phyloP scores from a whole-genome alignment of 2,797 vertebrate species.

The Melanotaenia parkinsoni region DNA sequence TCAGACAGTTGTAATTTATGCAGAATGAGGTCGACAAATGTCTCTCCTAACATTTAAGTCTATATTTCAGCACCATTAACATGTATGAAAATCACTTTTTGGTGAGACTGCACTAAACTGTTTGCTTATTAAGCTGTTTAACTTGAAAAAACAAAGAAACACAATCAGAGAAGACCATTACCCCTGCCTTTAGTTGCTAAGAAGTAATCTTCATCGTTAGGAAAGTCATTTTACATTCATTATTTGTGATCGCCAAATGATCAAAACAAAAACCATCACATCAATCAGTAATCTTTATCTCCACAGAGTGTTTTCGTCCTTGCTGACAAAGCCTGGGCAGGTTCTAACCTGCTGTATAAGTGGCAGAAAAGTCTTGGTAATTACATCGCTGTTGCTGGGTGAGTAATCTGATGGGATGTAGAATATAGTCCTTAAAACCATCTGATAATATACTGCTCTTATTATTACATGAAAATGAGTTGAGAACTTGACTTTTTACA shows the following conservation, averaged over 20 bases:
- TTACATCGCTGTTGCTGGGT: slow-evolving; percentile 95
- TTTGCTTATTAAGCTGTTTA: too few relatives aligned
- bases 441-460: not conserved
- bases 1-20: too few relatives aligned
- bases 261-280: not conserved
- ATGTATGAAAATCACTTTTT: too few relatives aligned
- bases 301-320: slow-evolving; percentile 90
- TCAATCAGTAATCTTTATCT: slow-evolving; percentile 30
- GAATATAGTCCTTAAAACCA: not conserved
- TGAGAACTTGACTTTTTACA: slow-evolving; percentile 58
- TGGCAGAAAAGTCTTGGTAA: slow-evolving; percentile 96
- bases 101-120: too few relatives aligned
- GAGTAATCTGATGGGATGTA: slow-evolving; percentile 62
- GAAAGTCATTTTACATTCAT: too few relatives aligned
- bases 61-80: too few relatives aligned
- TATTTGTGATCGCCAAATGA: not conserved
- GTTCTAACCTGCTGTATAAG: slow-evolving; percentile 86
- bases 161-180: not conserved
- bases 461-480: not conserved
- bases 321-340: slow-evolving; percentile 87
- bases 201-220: not conserved
- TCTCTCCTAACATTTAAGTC: too few relatives aligned
- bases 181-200: not conserved
- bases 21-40: too few relatives aligned
- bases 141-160: too few relatives aligned